Evolutionary conservation across 2,113 vertebrate species (phyloP), one percentile per base, ranked within the genome.

Genomic region (Aplodontia rufa): DNA sequence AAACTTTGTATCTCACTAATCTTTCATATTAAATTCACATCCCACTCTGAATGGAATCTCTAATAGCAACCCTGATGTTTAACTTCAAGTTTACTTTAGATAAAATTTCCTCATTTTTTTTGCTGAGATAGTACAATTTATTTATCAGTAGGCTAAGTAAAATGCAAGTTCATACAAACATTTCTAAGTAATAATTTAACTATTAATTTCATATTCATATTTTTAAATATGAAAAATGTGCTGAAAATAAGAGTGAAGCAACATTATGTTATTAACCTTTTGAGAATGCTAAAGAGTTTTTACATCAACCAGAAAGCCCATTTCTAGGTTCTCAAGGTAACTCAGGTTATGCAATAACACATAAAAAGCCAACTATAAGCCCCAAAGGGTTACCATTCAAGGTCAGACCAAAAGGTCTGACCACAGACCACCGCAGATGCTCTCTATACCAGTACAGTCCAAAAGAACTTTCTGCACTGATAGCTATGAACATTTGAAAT

Each of bases 301-400:
- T n/a, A 76, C 12, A 83, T n/a, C 75, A 90, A 76, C n/a, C n/a
- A n/a, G n/a, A 84, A 96, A 88, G 72, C 49, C 37, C 62, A 5
- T 84, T 89, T 87, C 62, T 26, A 93, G 64, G 81, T 71, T 96
- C 81, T 92, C 45, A 93, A 53, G 60, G 24, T 78, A 94, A 95
- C 20, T 37, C 58, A 75, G 26, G 37, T 40, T 82, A 85, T 83
- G 14, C 14, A 76, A 49, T 62, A 89, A 91, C 51, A 14, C 45
- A 47, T 45, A 90, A 85, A 93, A 81, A 58, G 14, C 14, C 60
- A 96, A 66, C n/a, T 71, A 32, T 53, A 83, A 79, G 30, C 6
- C 51, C 53, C 35, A 87, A 86, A 95, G 69, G 8, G 83, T 45
- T 58, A 80, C 62, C 62, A 69, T 76, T 86, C 47, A 76, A 76